phyloP scores from a whole-genome alignment of 2,113 vertebrate genomes.

The Sakesphorus luctuosus region DNA sequence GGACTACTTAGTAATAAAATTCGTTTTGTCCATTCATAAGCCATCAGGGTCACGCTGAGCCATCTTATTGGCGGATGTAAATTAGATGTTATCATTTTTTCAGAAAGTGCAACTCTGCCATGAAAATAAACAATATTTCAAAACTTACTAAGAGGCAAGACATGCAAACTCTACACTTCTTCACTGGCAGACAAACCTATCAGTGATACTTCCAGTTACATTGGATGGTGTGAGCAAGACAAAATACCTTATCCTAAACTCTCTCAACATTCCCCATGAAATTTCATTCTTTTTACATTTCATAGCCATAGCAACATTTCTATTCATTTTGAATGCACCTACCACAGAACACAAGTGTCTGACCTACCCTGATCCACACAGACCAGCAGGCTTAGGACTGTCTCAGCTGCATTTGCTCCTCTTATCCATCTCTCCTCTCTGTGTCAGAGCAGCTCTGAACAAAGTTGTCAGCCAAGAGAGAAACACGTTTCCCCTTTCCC shows the following conservation, averaged over 20 bases:
- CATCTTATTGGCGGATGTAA: neutral
- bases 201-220: neutral
- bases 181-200: neutral
- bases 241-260: neutral
- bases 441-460: neutral
- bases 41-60: neutral
- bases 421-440: neutral
- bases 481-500: neutral
- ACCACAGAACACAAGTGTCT: neutral
- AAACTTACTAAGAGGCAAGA: neutral
- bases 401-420: neutral
- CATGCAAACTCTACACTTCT: neutral
- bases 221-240: neutral
- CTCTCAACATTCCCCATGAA: neutral
- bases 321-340: neutral
- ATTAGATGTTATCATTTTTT: neutral
- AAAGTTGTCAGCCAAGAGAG: neutral
- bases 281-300: neutral
- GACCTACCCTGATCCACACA: neutral
- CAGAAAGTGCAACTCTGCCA: neutral
- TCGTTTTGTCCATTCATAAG: neutral
- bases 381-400: neutral
- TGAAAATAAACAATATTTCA: neutral
- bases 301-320: neutral
- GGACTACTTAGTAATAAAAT: neutral